Conservation (phyloP, 2,797 vertebrate species). For the Echiichthys vipera region DNA sequence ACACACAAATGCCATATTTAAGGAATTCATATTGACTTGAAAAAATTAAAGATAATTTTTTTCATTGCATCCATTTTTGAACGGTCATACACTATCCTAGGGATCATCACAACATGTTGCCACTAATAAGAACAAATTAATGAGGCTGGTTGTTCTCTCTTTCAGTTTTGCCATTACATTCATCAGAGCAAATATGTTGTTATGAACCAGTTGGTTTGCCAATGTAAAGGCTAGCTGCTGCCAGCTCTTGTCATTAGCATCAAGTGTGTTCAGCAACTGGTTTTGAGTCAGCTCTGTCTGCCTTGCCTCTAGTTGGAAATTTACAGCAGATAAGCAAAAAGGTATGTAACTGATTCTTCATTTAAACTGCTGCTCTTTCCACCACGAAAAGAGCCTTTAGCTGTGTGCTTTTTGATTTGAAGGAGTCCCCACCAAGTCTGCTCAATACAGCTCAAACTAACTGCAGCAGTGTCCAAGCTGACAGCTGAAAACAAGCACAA, state of each 20-base stretch:
- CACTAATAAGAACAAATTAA: slow-evolving; percentile 4
- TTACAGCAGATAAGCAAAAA: slow-evolving; percentile 29
- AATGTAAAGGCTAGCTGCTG: slow-evolving; percentile 16
- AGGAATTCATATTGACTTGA: too few species aligned
- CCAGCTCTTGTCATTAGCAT: slow-evolving; percentile 16
- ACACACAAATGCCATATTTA: too few species aligned
- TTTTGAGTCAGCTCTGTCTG: slow-evolving; percentile 16
- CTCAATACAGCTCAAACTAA: slow-evolving; percentile 22
- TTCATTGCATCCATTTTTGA: neutral
- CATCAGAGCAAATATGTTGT: slow-evolving; percentile 30
- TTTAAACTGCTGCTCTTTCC: slow-evolving; percentile 13
- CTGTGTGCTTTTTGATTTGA: slow-evolving; percentile 44
- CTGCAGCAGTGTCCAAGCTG: slow-evolving; percentile 29
- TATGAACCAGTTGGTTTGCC: slow-evolving; percentile 20
- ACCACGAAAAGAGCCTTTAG: slow-evolving; percentile 7
- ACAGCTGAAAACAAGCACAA: slow-evolving; percentile 48
- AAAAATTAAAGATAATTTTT: too few species aligned
- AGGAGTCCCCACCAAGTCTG: slow-evolving; percentile 38
- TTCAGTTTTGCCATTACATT: slow-evolving; percentile 11
- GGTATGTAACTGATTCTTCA: slow-evolving; percentile 2
- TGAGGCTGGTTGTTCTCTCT: neutral
- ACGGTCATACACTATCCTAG: neutral
- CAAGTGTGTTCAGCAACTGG: slow-evolving; percentile 18
- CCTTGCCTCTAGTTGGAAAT: slow-evolving; percentile 20
- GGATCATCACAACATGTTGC: neutral